Evolutionary conservation across 2,113 vertebrate species (phyloP), one percentile per base, ranked within the genome.

Genomic region (Junco hyemalis): DNA sequence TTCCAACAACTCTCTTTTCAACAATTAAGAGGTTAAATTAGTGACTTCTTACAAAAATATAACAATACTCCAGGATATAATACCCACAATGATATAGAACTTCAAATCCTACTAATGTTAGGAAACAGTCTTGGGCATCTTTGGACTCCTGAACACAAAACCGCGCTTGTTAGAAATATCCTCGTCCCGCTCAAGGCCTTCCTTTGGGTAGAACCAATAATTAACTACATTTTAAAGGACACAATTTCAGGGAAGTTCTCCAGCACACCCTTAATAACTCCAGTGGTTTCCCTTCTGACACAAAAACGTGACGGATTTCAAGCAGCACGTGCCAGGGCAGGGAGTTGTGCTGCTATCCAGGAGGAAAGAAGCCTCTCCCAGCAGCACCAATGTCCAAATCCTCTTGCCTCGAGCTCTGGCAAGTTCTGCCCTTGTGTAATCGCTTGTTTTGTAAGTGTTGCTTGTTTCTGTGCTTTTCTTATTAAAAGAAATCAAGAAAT

Each of bases 101-200:
- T n/a, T 13, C 9, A 53, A 69, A 81, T 33, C 23, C 50, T 45
- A 7, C 12, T 1, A 8, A 61, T 11, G 25, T 14, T 25, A 66
- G 50, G 36, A 35, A 77, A 28, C 18, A 26, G 29, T 24, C 45
- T 61, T 1, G 13, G 81, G 14, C 57, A 48, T 45, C 88, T 65
- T 16, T 4, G 71, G 63, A 21, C 15, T 15, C 16, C 44, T 2
- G 50, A 69, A 61, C 2, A 81, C n/a, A 88, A 28, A 72, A 18
- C 19, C 0, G 2, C 0, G 1, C 38, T 77, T 29, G 57, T 47
- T 13, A 33, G 22, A 50, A 80, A 77, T 0, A 7, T 33, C 63
- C 64, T 61, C 1, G 2, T 29, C 47, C 71, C 44, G 54, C 56
- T 63, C 45, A 24, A 50, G 33, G 82, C 68, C 60, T 54, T 66